Percentiles rank a stretch among this genome's conserved stretches.
These are phyloP conservation scores for Pristionchus japonicus DNA, from an alignment of 2,888 invertebrate species.

Conservation along the genomic window DNA sequence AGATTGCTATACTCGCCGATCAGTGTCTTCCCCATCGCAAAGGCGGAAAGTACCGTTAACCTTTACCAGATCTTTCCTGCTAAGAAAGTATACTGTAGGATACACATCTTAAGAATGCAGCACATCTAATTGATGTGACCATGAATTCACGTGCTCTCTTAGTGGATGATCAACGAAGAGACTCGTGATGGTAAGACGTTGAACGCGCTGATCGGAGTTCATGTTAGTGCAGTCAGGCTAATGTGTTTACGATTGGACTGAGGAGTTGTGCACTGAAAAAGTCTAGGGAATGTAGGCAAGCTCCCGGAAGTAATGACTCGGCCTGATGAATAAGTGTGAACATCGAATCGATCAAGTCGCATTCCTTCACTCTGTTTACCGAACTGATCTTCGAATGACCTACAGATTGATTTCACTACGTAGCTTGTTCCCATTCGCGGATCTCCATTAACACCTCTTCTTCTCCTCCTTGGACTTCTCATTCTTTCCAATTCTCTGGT, in stretches of 20 bases:
- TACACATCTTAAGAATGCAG: no score
- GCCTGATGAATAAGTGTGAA: no score
- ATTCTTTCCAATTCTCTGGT: no score
- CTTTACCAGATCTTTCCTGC: no score
- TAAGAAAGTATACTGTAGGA: no score
- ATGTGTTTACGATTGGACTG: not conserved
- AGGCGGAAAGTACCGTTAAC: no score
- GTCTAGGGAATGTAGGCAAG: not conserved
- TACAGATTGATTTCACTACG: not conserved
- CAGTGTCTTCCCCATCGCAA: no score
- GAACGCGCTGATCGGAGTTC: not conserved
- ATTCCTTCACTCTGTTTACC: no score
- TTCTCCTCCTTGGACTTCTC: not conserved
- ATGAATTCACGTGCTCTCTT: not conserved
- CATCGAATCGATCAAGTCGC: no score
- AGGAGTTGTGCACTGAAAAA: not conserved
- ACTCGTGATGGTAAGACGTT: not conserved
- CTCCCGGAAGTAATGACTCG: no score
- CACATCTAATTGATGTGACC: not conserved
- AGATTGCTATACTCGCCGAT: no score
- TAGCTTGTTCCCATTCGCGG: not conserved
- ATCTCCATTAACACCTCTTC: not conserved
- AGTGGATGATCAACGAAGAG: not conserved
- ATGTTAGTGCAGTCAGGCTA: not conserved
- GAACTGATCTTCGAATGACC: not conserved